A percentile compares a stretch with the other conserved stretches of the same genome.
Conservation (phyloP, 2,113 vertebrate species). For the Anolis sagrei region DNA sequence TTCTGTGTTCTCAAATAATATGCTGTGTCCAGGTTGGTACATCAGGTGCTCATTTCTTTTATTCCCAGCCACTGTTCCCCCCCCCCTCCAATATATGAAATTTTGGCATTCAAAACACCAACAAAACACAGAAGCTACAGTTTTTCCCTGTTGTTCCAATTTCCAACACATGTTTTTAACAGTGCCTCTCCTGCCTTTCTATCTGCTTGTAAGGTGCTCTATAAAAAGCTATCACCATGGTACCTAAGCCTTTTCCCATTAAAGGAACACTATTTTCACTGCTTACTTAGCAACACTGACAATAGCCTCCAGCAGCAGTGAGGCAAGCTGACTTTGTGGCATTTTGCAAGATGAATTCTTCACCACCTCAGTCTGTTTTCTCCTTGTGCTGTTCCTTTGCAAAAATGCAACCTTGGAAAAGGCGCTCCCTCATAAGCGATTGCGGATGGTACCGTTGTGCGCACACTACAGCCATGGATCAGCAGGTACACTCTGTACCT, state of each 20-base stretch:
- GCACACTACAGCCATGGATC: slow-evolving; percentile 61
- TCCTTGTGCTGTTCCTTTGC: slow-evolving; percentile 47
- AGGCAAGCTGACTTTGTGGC: slow-evolving; percentile 66
- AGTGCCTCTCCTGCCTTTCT: slow-evolving; percentile 16
- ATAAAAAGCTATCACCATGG: slow-evolving; percentile 66
- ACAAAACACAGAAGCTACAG: not conserved
- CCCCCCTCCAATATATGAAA: not conserved
- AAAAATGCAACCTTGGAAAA: slow-evolving; percentile 46
- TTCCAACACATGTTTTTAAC: slow-evolving; percentile 4
- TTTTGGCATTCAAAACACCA: not conserved
- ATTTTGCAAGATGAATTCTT: slow-evolving; percentile 68
- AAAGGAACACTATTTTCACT: slow-evolving; percentile 60
- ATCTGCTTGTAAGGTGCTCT: slow-evolving; percentile 49
- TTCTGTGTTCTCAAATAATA: too few species aligned
- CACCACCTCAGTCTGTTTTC: slow-evolving; percentile 44
- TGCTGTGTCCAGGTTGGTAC: too few species aligned
- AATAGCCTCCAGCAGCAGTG: slow-evolving; percentile 67
- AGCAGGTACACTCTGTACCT: slow-evolving; percentile 63
- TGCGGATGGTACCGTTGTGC: slow-evolving; percentile 42
- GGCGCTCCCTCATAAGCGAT: slow-evolving; percentile 42
- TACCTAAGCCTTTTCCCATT: slow-evolving; percentile 64
- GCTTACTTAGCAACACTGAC: slow-evolving; percentile 71
- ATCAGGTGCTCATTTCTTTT: too few species aligned
- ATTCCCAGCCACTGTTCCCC: not conserved
- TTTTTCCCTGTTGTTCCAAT: not conserved